Evolutionary conservation across 2,888 invertebrate genomes (phyloP).

Genomic region (Parnassius apollo): DNA sequence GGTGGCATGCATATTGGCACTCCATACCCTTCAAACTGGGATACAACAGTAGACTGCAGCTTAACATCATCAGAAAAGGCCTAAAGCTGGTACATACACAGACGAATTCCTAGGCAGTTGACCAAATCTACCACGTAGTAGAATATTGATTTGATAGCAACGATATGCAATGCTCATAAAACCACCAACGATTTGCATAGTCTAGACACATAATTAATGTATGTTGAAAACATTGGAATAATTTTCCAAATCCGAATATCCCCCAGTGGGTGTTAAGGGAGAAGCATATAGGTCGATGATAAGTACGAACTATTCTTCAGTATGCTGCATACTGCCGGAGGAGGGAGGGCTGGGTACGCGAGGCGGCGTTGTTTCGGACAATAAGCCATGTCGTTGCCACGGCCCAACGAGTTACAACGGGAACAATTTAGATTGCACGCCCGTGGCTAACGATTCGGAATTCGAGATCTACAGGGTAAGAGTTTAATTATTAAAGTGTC

Average conservation of each 20-base stretch:
- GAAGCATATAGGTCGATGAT: slow-evolving; percentile 53
- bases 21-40: no score
- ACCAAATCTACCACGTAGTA: no score
- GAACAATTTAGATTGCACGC: slow-evolving; percentile 21
- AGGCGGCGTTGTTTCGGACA: slow-evolving; percentile 48
- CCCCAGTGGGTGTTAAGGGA: slow-evolving; percentile 40
- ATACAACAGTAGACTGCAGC: no score
- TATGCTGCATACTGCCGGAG: slow-evolving; percentile 49
- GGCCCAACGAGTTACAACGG: slow-evolving; percentile 23
- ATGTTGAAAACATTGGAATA: slow-evolving; percentile 28
- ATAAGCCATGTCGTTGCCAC: slow-evolving; percentile 36
- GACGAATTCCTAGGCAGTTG: no score
- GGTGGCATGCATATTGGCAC: no score
- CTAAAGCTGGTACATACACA: no score
- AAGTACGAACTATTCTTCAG: slow-evolving; percentile 60
- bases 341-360: slow-evolving; percentile 37
- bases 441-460: slow-evolving; percentile 5
- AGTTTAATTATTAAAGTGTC: no score
- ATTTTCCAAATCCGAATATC: slow-evolving; percentile 46
- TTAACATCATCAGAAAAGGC: no score
- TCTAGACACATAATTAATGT: no score
- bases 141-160: no score
- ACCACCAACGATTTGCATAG: no score
- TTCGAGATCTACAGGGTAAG: slow-evolving; percentile 8
- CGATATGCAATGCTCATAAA: no score